These are phyloP conservation scores for Volucella inanis DNA, from an alignment of 2,888 invertebrate genomes.

Conservation along the genomic window DNA sequence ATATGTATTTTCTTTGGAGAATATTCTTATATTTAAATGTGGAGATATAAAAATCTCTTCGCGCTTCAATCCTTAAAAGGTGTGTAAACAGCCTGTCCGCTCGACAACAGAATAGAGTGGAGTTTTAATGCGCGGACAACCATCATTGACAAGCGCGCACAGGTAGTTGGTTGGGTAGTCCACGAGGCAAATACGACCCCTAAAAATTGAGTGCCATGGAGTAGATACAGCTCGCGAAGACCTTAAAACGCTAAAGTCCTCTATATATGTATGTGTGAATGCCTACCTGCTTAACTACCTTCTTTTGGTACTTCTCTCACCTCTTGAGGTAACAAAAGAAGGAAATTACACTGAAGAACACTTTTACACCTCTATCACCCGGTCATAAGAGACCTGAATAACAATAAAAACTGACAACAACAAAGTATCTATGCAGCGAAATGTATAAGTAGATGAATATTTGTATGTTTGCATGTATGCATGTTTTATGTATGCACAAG, in stretches of 20 bases:
- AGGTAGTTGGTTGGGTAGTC: slow-evolving; percentile 46
- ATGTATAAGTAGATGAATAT: neutral
- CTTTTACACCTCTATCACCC: slow-evolving; percentile 74
- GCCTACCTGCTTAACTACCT: slow-evolving; percentile 1
- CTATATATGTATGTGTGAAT: slow-evolving; percentile 9
- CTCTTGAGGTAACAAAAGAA: slow-evolving; percentile 26
- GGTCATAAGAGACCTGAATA: slow-evolving; percentile 67
- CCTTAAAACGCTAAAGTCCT: slow-evolving; percentile 1
- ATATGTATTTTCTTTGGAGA: slow-evolving; percentile 7
- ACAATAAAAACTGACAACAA: slow-evolving; percentile 53
- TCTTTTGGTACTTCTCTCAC: slow-evolving; percentile 1
- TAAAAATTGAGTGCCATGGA: slow-evolving; percentile 26
- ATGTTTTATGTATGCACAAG: slow-evolving; percentile 22
- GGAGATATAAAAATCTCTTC: slow-evolving; percentile 48
- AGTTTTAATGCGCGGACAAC: slow-evolving; percentile 32
- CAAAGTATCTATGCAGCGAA: slow-evolving; percentile 21
- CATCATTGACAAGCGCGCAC: slow-evolving; percentile 40
- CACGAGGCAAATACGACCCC: slow-evolving; percentile 26
- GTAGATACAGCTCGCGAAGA: slow-evolving; percentile 26
- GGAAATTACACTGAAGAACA: slow-evolving; percentile 58
- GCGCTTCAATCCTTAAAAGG: slow-evolving; percentile 49
- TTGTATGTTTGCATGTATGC: neutral
- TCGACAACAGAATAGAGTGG: slow-evolving; percentile 29
- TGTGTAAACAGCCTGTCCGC: slow-evolving; percentile 18
- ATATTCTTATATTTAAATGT: slow-evolving; percentile 33